Evolutionary conservation across 2,888 invertebrate genomes (phyloP).

Genomic region (Vesta saturnalis): DNA sequence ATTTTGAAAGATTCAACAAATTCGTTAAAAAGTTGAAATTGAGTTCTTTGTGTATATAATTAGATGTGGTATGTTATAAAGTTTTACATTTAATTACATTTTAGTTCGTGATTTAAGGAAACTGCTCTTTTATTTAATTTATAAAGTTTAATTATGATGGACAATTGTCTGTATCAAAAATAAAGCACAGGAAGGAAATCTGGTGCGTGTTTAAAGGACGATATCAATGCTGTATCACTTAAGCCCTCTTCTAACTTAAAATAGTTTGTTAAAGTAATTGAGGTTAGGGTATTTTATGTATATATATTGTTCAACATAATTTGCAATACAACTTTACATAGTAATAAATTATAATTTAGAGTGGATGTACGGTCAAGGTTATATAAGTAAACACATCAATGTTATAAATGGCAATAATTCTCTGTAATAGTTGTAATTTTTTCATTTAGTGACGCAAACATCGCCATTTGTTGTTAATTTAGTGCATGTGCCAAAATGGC

Average conservation of each 20-base stretch:
- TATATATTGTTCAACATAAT: not conserved
- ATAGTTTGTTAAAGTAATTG: conserved; percentile 1
- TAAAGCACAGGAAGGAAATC: not conserved
- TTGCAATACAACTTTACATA: not conserved
- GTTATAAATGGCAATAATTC: conserved; percentile 38
- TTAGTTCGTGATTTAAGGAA: no score
- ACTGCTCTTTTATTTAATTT: no score
- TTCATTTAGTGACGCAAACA: conserved; percentile 37
- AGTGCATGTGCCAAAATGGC: conserved; percentile 29
- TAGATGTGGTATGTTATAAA: no score
- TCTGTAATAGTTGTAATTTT: conserved; percentile 35
- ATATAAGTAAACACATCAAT: conserved; percentile 35
- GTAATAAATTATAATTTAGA: conserved; percentile 23
- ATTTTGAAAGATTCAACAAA: no score
- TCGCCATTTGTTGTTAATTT: conserved; percentile 28
- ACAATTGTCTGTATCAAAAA: not conserved
- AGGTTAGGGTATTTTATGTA: not conserved
- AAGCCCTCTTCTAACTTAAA: not conserved
- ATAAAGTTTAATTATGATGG: not conserved
- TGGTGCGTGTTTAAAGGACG: no score
- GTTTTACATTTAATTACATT: no score
- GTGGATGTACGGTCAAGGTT: conserved; percentile 37
- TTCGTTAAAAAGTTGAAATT: no score
- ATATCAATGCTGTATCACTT: not conserved
- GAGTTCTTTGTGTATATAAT: no score